phyloP scores from a whole-genome alignment of 2,888 invertebrate species.

The Alentia gelatinosa region DNA sequence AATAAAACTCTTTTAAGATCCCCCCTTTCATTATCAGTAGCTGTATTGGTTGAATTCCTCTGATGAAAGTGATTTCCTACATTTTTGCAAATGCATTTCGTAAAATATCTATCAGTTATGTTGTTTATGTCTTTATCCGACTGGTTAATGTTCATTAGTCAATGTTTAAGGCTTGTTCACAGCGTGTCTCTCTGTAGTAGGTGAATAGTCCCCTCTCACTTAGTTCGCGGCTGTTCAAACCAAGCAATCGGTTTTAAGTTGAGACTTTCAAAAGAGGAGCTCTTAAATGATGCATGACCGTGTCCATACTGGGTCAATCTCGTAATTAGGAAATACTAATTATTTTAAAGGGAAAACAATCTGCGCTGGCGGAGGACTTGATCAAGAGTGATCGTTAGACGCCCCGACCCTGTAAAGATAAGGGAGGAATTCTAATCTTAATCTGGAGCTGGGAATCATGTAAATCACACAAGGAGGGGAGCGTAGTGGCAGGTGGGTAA shows the following conservation, averaged over 20 bases:
- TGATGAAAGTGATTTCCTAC: too few relatives aligned
- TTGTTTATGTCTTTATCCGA: too few relatives aligned
- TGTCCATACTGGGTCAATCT: constrained; percentile 23
- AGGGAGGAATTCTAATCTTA: constrained; percentile 24
- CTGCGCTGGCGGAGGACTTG: background rate
- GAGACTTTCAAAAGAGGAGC: background rate
- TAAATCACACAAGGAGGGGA: constrained; percentile 1
- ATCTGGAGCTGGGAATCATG: constrained; percentile 14
- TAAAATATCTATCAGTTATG: too few relatives aligned
- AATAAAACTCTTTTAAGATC: too few relatives aligned
- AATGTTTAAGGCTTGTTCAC: too few relatives aligned
- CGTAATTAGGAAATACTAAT: constrained; percentile 48
- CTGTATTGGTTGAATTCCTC: too few relatives aligned
- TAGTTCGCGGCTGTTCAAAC: background rate
- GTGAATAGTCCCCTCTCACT: too few relatives aligned
- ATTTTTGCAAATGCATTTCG: too few relatives aligned
- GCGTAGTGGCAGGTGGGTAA: constrained; percentile 3
- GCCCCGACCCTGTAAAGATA: constrained; percentile 1
- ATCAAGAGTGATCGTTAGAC: constrained; percentile 10
- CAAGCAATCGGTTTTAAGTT: constrained; percentile 13
- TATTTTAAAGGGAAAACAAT: constrained; percentile 43
- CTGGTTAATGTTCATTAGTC: too few relatives aligned
- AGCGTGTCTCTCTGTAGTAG: too few relatives aligned
- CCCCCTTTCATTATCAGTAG: too few relatives aligned
- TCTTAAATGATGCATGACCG: background rate